phyloP scores from a whole-genome alignment of 2,888 invertebrate genomes.

The Euspilapteryx auroguttella region DNA sequence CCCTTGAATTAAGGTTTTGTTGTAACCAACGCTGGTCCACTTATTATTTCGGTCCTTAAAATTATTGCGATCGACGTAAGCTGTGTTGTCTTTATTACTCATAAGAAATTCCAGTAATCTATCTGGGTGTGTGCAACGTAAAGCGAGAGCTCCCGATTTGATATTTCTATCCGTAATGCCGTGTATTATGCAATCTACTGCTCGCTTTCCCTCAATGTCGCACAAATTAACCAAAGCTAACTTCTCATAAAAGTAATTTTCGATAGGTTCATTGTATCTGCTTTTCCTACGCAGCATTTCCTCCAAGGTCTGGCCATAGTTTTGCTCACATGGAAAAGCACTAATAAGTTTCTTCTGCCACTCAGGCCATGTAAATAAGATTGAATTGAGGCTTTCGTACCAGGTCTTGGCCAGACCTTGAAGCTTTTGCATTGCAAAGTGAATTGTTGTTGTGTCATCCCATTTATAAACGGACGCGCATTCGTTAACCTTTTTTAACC shows the following conservation, averaged over 20 bases:
- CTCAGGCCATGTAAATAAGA: slow-evolving; percentile 2
- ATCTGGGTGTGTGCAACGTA: slow-evolving; percentile 9
- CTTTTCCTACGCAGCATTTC: slow-evolving; percentile 3
- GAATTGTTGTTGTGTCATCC: slow-evolving; percentile 5
- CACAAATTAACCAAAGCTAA: slow-evolving; percentile 8
- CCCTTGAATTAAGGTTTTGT: background rate
- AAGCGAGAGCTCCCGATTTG: slow-evolving; percentile 9
- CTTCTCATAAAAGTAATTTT: slow-evolving; percentile 6
- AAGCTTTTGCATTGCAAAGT: slow-evolving; percentile 6
- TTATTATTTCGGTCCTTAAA: slow-evolving; percentile 3
- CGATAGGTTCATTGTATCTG: slow-evolving; percentile 9
- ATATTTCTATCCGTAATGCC: slow-evolving; percentile 10
- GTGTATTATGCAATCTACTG: slow-evolving; percentile 12
- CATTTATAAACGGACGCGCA: slow-evolving; percentile 1
- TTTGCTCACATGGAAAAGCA: slow-evolving; percentile 3
- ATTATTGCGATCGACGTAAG: background rate
- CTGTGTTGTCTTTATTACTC: slow-evolving; percentile 7
- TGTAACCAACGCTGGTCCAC: background rate
- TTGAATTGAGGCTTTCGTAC: slow-evolving; percentile 5
- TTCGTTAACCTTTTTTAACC: slow-evolving; percentile 3
- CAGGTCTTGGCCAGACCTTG: slow-evolving; percentile 6
- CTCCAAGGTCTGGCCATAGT: slow-evolving; percentile 5
- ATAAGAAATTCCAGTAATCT: slow-evolving; percentile 8
- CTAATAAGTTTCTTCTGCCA: slow-evolving; percentile 3
- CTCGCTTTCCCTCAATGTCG: slow-evolving; percentile 8